phyloP scores from a whole-genome alignment of 2,113 vertebrate genomes.

The Pseudorasbora parva region DNA sequence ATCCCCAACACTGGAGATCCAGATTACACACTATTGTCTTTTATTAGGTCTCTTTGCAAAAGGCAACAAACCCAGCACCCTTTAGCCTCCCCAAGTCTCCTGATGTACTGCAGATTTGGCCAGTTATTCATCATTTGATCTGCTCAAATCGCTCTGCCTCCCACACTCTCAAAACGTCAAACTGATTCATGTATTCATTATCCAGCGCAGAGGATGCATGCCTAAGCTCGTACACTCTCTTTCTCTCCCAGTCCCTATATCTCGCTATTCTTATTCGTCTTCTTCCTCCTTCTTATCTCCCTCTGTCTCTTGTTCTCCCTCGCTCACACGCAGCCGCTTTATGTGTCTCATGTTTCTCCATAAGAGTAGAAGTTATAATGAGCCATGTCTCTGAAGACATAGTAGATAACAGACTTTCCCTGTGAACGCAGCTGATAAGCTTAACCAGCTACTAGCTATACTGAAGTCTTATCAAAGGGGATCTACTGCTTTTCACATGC shows the following conservation, averaged over 20 bases:
- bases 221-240: constrained; percentile 32
- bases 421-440: constrained; percentile 13
- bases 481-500: constrained; percentile 26
- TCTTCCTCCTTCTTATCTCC: constrained; percentile 15
- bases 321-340: constrained; percentile 11
- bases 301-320: neutral
- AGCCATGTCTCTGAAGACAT: constrained; percentile 10
- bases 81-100: constrained; percentile 36
- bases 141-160: constrained; percentile 40
- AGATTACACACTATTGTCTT: constrained; percentile 54
- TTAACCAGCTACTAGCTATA: neutral
- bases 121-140: constrained; percentile 58
- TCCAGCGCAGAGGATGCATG: constrained; percentile 14
- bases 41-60: constrained; percentile 38
- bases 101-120: constrained; percentile 53
- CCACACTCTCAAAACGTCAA: constrained; percentile 47
- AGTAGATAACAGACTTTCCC: constrained; percentile 22
- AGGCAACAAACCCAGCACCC: constrained; percentile 43
- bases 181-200: constrained; percentile 56
- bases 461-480: constrained; percentile 6
- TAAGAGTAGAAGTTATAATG: constrained; percentile 35
- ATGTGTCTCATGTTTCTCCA: constrained; percentile 23
- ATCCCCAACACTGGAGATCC: constrained; percentile 31
- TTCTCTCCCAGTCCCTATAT: constrained; percentile 43
- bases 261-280: constrained; percentile 37